Evolutionary conservation across 2,113 vertebrate genomes (phyloP).

Genomic region (Malurus melanocephalus): DNA sequence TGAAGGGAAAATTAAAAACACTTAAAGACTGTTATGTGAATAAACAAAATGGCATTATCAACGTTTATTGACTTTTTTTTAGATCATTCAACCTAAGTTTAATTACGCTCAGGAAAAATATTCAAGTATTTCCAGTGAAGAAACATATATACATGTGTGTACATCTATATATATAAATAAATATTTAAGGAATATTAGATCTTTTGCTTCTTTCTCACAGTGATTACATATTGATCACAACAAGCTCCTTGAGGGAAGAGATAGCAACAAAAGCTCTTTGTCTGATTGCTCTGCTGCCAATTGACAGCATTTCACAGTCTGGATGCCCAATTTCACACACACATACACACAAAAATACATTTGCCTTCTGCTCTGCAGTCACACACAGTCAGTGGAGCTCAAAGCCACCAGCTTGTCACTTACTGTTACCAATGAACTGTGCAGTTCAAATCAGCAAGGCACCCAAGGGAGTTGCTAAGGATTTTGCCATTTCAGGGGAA

Average conservation of each 20-base stretch:
- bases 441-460: not conserved
- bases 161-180: rapidly evolving
- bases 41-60: not conserved
- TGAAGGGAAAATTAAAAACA: not conserved
- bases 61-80: not conserved
- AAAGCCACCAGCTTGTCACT: not conserved
- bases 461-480: not conserved
- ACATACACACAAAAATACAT: not conserved
- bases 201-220: not conserved
- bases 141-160: too few species aligned
- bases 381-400: not conserved
- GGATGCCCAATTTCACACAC: not conserved
- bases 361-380: not conserved
- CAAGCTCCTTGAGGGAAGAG: not conserved
- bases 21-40: not conserved
- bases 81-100: not conserved
- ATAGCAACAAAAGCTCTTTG: not conserved
- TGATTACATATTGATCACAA: not conserved
- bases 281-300: not conserved
- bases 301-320: not conserved
- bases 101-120: not conserved
- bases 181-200: not conserved
- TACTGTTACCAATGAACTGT: not conserved
- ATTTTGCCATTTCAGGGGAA: not conserved
- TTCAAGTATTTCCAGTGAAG: not conserved